Conservation (phyloP, 2,113 vertebrate species). For the Tenrec ecaudatus region DNA sequence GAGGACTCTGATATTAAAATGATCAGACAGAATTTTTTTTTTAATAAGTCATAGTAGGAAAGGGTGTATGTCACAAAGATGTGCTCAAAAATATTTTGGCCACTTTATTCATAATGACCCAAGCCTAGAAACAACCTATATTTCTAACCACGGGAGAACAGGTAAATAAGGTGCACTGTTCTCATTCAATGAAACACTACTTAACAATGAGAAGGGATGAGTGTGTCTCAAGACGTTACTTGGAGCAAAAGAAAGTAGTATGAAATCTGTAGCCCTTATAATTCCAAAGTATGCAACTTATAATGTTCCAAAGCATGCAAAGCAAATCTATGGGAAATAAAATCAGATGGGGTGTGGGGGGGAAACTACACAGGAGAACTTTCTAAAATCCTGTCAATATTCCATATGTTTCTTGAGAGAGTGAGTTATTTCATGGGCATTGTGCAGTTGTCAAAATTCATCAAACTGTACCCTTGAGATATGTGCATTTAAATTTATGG, state of each 20-base stretch:
- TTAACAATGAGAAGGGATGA: not conserved
- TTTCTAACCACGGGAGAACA: not conserved
- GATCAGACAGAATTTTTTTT: not conserved
- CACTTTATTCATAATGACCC: not conserved
- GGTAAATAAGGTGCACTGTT: not conserved
- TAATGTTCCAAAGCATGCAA: constrained; percentile 2
- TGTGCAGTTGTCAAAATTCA: not conserved
- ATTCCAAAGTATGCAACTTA: not conserved
- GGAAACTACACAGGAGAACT: not conserved
- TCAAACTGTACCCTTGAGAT: not conserved
- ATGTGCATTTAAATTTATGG: not conserved
- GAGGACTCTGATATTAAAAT: constrained; percentile 7
- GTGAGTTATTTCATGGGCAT: not conserved
- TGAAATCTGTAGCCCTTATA: not conserved
- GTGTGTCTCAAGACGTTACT: not conserved
- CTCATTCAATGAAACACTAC: not conserved
- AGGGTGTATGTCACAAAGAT: not conserved
- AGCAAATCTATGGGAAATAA: not conserved
- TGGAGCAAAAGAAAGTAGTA: not conserved
- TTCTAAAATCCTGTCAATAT: not conserved
- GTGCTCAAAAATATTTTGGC: not conserved
- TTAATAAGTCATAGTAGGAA: not conserved
- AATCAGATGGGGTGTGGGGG: no score
- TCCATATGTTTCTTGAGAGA: not conserved
- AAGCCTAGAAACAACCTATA: not conserved